Percentiles rank a stretch among this genome's conserved stretches.
Conservation (phyloP, 2,888 invertebrate species). For the Sycophila texana region DNA sequence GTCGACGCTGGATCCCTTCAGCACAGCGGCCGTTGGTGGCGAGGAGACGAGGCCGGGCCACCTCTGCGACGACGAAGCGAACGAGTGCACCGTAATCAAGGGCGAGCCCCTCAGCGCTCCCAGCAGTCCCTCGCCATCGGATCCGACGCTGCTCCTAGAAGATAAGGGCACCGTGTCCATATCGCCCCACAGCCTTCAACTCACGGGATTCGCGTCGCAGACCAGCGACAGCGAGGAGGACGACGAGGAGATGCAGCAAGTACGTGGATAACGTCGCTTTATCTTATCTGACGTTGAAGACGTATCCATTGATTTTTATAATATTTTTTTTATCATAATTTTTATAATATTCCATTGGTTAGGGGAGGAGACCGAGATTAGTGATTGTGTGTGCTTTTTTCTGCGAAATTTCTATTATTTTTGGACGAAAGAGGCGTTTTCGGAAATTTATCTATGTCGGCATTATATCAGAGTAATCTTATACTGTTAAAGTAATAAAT, state of each 20-base stretch:
- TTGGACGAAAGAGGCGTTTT: too few species aligned
- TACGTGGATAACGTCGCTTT: conserved; percentile 46
- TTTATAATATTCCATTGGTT: too few species aligned
- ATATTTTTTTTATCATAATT: too few species aligned
- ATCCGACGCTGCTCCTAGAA: conserved; percentile 77
- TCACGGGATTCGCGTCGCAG: conserved; percentile 62
- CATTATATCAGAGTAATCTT: too few species aligned
- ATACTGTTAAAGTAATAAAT: too few species aligned
- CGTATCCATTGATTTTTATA: not conserved
- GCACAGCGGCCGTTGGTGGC: conserved; percentile 7
- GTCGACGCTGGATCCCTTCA: conserved; percentile 55
- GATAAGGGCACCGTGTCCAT: conserved; percentile 66
- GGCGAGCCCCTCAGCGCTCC: conserved; percentile 86
- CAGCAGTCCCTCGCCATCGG: conserved; percentile 84
- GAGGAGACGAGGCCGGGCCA: conserved; percentile 41
- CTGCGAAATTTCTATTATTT: too few species aligned
- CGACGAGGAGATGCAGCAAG: conserved; percentile 71
- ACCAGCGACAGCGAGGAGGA: conserved; percentile 72
- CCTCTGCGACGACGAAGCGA: not conserved
- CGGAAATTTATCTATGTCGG: too few species aligned
- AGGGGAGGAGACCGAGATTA: not conserved
- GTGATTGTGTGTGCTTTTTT: too few species aligned
- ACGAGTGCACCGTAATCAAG: conserved; percentile 78
- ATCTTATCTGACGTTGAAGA: not conserved
- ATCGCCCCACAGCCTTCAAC: conserved; percentile 68